phyloP scores from a whole-genome alignment of 2,888 invertebrate genomes.

The Mythimna impura region DNA sequence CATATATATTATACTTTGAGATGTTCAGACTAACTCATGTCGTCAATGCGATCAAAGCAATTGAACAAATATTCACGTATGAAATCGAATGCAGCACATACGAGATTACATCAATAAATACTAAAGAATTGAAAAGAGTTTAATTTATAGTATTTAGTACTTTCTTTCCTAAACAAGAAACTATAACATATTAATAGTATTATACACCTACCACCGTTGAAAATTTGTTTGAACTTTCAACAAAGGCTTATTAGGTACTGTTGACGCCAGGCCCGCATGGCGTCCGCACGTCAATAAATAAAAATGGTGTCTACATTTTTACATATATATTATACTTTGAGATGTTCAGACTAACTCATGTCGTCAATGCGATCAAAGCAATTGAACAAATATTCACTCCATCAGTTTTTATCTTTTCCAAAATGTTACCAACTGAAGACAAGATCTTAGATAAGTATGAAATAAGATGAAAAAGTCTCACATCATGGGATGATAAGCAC shows the following conservation, averaged over 20 bases:
- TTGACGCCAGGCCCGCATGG: conserved; percentile 23
- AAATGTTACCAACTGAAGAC: neutral
- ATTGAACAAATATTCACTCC: conserved; percentile 17
- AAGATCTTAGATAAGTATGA: neutral
- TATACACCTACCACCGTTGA: neutral
- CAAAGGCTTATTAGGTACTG: neutral
- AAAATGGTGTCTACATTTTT: neutral
- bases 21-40: conserved; percentile 14
- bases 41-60: neutral
- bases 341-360: conserved; percentile 14
- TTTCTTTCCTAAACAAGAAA: neutral
- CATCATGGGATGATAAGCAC: conserved; percentile 86
- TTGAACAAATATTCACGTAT: no score
- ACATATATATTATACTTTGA: neutral
- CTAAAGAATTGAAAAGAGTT: neutral
- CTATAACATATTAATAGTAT: neutral
- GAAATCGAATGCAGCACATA: neutral
- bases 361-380: neutral
- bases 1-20: conserved; percentile 1
- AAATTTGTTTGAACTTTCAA: neutral
- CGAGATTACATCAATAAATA: neutral
- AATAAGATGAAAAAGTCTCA: conserved; percentile 50
- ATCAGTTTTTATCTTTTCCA: neutral
- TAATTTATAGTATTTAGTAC: neutral
- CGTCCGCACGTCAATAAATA: no score